phyloP scores from a whole-genome alignment of 2,797 vertebrate genomes.

The Ceryle rudis region DNA sequence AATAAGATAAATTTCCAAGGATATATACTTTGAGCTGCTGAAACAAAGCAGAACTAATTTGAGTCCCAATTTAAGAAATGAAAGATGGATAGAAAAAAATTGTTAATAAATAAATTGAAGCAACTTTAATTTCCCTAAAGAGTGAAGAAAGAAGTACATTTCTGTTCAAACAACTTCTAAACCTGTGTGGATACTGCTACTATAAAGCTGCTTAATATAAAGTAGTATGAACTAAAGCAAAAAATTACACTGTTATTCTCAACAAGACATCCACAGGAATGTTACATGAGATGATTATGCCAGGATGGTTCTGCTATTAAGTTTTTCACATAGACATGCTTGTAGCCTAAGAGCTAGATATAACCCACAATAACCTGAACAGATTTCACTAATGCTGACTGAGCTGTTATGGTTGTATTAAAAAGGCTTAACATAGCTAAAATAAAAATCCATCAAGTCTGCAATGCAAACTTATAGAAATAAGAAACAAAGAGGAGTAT shows the following conservation, averaged over 20 bases:
- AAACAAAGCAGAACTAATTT: not conserved
- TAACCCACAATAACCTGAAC: not conserved
- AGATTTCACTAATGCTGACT: not conserved
- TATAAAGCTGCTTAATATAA: not conserved
- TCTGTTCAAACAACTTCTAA: not conserved
- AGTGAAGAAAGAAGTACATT: not conserved
- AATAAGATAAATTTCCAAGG: not conserved
- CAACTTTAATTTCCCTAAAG: not conserved
- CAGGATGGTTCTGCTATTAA: not conserved
- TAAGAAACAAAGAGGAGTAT: not conserved
- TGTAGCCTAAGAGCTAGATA: not conserved
- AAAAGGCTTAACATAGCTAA: not conserved
- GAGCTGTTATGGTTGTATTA: not conserved
- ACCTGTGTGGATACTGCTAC: not conserved
- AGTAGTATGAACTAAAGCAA: not conserved
- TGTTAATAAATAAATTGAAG: not conserved
- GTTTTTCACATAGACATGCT: rapidly evolving
- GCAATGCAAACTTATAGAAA: not conserved
- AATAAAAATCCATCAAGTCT: not conserved
- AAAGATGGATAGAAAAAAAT: not conserved
- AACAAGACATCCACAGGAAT: not conserved
- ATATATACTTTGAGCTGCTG: not conserved
- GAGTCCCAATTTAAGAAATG: not conserved
- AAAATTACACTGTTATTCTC: not conserved
- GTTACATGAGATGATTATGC: not conserved